Conservation (phyloP, 1,140 invertebrate genomes). For the Pectinophora gossypiella region DNA sequence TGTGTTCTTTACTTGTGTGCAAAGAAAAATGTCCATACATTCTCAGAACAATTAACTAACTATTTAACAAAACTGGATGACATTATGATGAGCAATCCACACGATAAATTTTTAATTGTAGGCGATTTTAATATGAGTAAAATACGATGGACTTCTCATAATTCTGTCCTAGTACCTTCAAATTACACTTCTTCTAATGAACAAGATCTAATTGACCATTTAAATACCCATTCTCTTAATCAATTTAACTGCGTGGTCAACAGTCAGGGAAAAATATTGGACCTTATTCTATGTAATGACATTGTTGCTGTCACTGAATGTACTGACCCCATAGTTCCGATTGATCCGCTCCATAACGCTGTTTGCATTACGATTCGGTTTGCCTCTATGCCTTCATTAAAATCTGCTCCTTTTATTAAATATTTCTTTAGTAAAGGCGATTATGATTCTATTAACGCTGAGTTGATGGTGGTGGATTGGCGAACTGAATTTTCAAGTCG, state of each 20-base stretch:
- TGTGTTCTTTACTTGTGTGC: not conserved
- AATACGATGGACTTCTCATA: not conserved
- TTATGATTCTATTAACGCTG: too few relatives aligned
- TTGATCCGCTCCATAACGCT: constrained; percentile 15
- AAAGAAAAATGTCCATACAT: not conserved
- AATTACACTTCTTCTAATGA: constrained; percentile 2
- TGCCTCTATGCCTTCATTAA: not conserved
- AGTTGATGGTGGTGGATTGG: too few relatives aligned
- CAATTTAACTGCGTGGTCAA: constrained; percentile 16
- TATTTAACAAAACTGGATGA: not conserved
- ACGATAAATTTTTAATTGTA: constrained; percentile 6
- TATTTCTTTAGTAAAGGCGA: too few relatives aligned
- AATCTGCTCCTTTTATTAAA: constrained; percentile 1
- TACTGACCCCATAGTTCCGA: constrained; percentile 13
- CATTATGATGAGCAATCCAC: not conserved
- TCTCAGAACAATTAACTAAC: not conserved
- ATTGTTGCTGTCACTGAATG: constrained; percentile 9
- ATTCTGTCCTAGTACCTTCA: constrained; percentile 1
- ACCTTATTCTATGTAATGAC: constrained; percentile 15
- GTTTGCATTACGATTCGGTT: constrained; percentile 7
- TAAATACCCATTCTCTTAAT: constrained; percentile 3
- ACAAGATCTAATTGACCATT: constrained; percentile 11
- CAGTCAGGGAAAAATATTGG: constrained; percentile 14
- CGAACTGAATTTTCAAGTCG: too few relatives aligned
- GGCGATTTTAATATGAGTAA: constrained; percentile 15